phyloP scores from a whole-genome alignment of 2,888 invertebrate species.

The Stratiomys singularior region DNA sequence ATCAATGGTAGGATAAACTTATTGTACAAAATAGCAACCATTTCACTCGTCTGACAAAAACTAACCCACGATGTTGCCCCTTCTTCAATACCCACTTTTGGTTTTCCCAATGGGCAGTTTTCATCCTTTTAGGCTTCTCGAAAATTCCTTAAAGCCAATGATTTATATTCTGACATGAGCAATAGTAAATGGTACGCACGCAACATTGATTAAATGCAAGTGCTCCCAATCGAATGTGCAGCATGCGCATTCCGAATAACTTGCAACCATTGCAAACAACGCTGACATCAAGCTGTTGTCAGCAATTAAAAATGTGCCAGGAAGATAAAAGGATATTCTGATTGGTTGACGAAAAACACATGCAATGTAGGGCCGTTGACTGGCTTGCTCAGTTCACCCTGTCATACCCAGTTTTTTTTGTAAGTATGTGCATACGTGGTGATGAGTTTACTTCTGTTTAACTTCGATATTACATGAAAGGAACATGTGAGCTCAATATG shows the following conservation, averaged over 20 bases:
- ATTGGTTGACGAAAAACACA: neutral
- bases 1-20: too few species aligned
- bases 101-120: too few species aligned
- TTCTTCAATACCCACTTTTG: neutral
- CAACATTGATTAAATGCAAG: slow-evolving; percentile 50
- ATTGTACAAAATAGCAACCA: too few species aligned
- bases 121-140: neutral
- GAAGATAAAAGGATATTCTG: slow-evolving; percentile 27
- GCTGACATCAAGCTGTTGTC: slow-evolving; percentile 48
- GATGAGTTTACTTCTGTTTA: slow-evolving; percentile 2
- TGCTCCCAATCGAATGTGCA: slow-evolving; percentile 39
- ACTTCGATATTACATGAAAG: neutral
- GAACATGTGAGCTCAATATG: neutral
- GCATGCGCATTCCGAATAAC: slow-evolving; percentile 23
- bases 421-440: neutral
- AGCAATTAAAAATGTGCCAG: slow-evolving; percentile 51
- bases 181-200: slow-evolving; percentile 45
- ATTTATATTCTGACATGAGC: slow-evolving; percentile 48
- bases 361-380: neutral
- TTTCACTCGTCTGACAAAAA: too few species aligned
- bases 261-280: slow-evolving; percentile 46
- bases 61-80: neutral
- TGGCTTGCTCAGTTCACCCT: neutral
- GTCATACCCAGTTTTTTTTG: neutral
- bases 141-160: slow-evolving; percentile 46